Evolutionary conservation across 2,888 invertebrate species (phyloP), one percentile per base, ranked within the genome.

Genomic region (Drosophila lacicola): DNA sequence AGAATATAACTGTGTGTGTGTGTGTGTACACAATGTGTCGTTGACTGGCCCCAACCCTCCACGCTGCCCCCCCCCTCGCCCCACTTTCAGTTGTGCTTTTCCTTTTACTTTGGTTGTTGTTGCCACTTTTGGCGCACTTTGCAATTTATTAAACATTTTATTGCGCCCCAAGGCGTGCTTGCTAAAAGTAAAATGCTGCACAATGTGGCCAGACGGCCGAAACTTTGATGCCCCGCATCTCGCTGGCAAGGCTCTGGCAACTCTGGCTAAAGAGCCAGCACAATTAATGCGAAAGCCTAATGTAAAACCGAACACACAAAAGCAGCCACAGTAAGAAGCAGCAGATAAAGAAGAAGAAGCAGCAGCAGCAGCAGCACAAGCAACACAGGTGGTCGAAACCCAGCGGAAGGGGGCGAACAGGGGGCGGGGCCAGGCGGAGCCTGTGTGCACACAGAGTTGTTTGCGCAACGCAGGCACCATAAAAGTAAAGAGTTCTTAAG

Each of bases 61-160:
- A 9, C 10, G 0, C 53, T n/a, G 17, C 17, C 17, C 11, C 21
- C 1, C 36, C 36, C 1, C n/a, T 39, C 17, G 8, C 13, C 6
- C n/a, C 10, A 14, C 29, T 45, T n/a, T 34, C 25, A 17, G 14
- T 8, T 46, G 13, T 25, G 34, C 51, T 45, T 56, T 60, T 50
- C 41, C 51, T 49, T 63, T 37, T 50, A 45, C 60, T 63, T 62
- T 44, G 36, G 55, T 42, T 54, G 56, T 53, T 69, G 63, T 76
- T 71, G 72, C 65, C 77, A 65, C 73, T 73, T 75, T 78, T 57
- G 70, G 69, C 78, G 86, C 80, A 74, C 87, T 87, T 84, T 80
- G 80, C 84, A 85, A 85, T 85, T 85, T 85, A 87, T 85, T 85
- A 87, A 87, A 74, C 84, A 84, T 86, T 87, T 85, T 85, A 87